Evolutionary conservation across 2,113 vertebrate species (phyloP).

Genomic region (Percopsis transmontana): DNA sequence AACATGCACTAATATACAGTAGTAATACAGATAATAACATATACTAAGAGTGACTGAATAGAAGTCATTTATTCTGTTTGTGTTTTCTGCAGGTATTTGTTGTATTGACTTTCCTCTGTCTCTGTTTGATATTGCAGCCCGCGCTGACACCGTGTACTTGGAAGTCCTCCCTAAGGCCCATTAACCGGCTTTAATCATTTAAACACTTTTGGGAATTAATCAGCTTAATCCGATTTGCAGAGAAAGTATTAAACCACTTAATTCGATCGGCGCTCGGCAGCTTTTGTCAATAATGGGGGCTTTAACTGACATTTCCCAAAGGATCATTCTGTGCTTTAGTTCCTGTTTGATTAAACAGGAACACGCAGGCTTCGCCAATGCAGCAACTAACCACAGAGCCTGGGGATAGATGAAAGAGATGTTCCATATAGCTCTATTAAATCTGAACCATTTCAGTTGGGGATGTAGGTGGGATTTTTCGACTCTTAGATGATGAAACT

Average conservation of each 20-base stretch:
- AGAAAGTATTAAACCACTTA: conserved; percentile 73
- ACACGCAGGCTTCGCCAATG: conserved; percentile 12
- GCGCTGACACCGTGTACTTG: conserved; percentile 52
- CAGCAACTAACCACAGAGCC: conserved; percentile 27
- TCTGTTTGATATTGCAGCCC: conserved; percentile 37
- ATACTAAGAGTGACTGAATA: not conserved
- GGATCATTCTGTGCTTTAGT: conserved; percentile 47
- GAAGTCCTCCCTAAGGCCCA: conserved; percentile 50
- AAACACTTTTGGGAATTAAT: conserved; percentile 74
- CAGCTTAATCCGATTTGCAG: conserved; percentile 70
- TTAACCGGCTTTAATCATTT: conserved; percentile 71
- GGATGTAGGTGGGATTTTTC: not conserved
- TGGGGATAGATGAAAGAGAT: conserved; percentile 11
- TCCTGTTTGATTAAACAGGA: conserved; percentile 57
- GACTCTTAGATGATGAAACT: not conserved
- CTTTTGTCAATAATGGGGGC: conserved; percentile 50
- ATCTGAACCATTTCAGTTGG: not conserved
- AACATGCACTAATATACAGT: conserved; percentile 22
- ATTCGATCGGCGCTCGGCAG: conserved; percentile 67
- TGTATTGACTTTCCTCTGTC: conserved; percentile 28
- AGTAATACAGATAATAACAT: conserved; percentile 1
- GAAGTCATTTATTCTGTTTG: conserved; percentile 12
- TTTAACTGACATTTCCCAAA: conserved; percentile 67
- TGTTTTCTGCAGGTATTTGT: conserved; percentile 9
- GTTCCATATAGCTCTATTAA: not conserved